Percentiles rank a stretch among this genome's conserved stretches.
Conservation (phyloP, 2,797 vertebrate species). For the Pygocentrus nattereri region DNA sequence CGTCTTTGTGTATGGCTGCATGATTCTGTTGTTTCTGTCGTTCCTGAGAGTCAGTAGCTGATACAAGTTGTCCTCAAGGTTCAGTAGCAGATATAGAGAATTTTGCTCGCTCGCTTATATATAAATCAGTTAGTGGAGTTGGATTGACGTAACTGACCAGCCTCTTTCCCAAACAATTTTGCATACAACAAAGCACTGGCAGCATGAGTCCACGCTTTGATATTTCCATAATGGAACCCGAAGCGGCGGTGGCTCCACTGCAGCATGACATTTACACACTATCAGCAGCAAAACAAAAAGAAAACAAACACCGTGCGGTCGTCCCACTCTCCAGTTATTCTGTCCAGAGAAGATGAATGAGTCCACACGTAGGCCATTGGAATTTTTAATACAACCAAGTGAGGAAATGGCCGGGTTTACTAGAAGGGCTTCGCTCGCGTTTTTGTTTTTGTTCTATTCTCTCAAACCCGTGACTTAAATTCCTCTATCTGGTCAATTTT, state of each 20-base stretch:
- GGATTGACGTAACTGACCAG: constrained; percentile 40
- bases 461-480: no score
- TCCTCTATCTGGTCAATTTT: no score
- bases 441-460: no score
- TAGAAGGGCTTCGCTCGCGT: no score
- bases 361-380: not conserved
- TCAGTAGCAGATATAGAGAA: not conserved
- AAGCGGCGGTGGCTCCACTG: not conserved
- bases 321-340: no score
- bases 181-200: constrained; percentile 38
- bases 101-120: constrained; percentile 37
- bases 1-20: constrained; percentile 17
- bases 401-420: no score
- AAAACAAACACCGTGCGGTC: not conserved
- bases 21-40: constrained; percentile 19
- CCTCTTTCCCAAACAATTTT: constrained; percentile 54
- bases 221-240: constrained; percentile 48
- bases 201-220: not conserved
- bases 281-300: constrained; percentile 22
- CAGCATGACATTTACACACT: constrained; percentile 10
- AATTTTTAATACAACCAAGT: no score
- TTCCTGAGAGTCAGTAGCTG: not conserved
- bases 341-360: not conserved
- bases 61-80: not conserved
- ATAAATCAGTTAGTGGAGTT: not conserved